phyloP scores from a whole-genome alignment of 2,797 vertebrate genomes.

The Phaenicophaeus curvirostris region DNA sequence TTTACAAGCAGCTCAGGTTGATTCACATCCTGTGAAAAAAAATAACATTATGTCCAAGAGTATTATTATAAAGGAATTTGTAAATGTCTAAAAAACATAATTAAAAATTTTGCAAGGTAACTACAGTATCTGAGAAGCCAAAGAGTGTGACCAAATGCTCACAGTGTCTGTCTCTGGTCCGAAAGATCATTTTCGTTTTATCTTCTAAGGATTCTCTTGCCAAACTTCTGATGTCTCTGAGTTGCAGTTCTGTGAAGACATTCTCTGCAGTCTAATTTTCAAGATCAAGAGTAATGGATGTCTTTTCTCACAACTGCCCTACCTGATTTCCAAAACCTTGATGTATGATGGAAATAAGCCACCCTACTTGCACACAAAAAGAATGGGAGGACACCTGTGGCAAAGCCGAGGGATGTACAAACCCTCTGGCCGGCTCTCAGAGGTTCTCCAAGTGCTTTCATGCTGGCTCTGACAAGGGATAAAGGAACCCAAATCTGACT shows the following conservation, averaged over 20 bases:
- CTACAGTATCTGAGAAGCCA: background rate
- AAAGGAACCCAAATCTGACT: background rate
- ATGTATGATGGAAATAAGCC: background rate
- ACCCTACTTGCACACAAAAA: background rate
- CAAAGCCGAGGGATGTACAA: fast-evolving
- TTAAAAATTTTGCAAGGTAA: constrained; percentile 8
- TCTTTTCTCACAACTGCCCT: background rate
- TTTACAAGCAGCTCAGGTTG: constrained; percentile 47
- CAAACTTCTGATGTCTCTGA: background rate
- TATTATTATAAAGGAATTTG: background rate
- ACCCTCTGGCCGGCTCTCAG: background rate
- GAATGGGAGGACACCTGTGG: background rate
- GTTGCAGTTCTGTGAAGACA: background rate
- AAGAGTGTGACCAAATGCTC: constrained; percentile 1
- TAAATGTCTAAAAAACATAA: background rate
- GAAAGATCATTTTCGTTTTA: background rate
- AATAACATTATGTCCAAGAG: background rate
- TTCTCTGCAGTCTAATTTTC: background rate
- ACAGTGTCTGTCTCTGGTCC: background rate
- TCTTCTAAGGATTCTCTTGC: background rate
- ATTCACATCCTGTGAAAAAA: background rate
- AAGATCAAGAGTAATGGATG: constrained; percentile 15
- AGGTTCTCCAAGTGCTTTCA: background rate
- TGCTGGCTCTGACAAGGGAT: background rate
- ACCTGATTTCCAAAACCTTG: constrained; percentile 1